Conservation (phyloP, 1,140 invertebrate species). For the Sminthurides bifidus region DNA sequence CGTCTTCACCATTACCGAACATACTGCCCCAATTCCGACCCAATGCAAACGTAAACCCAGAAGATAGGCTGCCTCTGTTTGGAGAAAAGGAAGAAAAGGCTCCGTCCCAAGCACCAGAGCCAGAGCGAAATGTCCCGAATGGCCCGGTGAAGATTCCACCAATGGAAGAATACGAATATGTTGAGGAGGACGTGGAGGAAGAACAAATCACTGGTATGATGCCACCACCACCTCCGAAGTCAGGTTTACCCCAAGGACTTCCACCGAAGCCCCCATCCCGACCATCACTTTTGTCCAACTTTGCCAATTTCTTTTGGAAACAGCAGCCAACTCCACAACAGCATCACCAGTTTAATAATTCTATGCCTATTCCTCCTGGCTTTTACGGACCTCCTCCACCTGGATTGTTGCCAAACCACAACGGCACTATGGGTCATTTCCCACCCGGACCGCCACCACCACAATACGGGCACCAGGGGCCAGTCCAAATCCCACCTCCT, state of each 20-base stretch:
- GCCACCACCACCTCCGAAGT: conserved; percentile 5
- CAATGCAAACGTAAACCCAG: conserved; percentile 15
- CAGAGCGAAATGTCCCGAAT: conserved; percentile 7
- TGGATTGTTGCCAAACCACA: not conserved
- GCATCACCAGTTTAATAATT: conserved; percentile 1
- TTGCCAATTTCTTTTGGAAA: not conserved
- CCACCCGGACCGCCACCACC: not conserved
- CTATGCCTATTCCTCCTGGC: not conserved
- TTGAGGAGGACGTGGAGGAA: conserved; percentile 14
- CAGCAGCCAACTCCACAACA: not conserved
- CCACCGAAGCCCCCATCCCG: not conserved
- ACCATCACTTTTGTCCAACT: not conserved
- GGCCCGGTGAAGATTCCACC: conserved; percentile 22
- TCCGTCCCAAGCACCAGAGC: not conserved
- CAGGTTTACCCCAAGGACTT: not conserved
- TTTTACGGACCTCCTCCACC: conserved; percentile 9
- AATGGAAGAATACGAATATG: conserved; percentile 18
- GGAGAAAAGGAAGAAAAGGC: conserved; percentile 15
- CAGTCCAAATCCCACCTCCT: not conserved
- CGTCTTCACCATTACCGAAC: conserved; percentile 16
- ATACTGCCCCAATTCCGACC: conserved; percentile 26
- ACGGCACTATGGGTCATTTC: not conserved
- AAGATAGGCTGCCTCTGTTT: conserved; percentile 19
- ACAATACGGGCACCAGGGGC: not conserved
- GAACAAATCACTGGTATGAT: conserved; percentile 11